Percentiles rank a stretch among this genome's conserved stretches.
Conservation (phyloP, 2,888 invertebrate species). For the Oligia latruncula region DNA sequence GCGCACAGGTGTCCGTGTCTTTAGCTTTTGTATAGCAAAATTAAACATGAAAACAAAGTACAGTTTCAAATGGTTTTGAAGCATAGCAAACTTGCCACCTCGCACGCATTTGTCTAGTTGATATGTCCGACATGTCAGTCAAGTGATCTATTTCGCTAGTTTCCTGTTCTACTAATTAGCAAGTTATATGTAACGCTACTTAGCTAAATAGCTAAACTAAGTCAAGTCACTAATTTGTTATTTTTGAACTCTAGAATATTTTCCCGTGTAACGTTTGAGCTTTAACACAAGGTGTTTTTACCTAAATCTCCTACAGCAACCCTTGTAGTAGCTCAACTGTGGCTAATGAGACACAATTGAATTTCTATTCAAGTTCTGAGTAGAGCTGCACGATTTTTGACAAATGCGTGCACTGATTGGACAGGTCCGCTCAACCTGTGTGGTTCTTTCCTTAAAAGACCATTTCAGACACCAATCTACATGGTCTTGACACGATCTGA, state of each 20-base stretch:
- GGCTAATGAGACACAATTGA: too few relatives aligned
- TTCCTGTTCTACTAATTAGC: constrained; percentile 23
- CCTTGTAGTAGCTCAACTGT: constrained; percentile 18
- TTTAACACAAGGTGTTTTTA: constrained; percentile 12
- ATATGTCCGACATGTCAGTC: constrained; percentile 18
- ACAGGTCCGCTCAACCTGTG: too few relatives aligned
- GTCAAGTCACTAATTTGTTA: not conserved
- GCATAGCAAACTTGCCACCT: not conserved
- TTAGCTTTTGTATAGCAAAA: constrained; percentile 57
- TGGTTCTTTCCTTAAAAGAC: too few relatives aligned
- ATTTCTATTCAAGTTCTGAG: too few relatives aligned
- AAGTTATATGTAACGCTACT: constrained; percentile 4
- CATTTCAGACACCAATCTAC: too few relatives aligned
- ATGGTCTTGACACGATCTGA: too few relatives aligned
- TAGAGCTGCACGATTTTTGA: too few relatives aligned
- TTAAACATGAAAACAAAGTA: constrained; percentile 48
- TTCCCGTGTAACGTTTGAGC: not conserved
- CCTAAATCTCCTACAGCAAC: constrained; percentile 32
- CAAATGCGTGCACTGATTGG: too few relatives aligned
- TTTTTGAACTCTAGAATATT: not conserved
- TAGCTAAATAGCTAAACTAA: not conserved
- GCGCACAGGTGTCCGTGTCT: constrained; percentile 66
- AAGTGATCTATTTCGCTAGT: constrained; percentile 28
- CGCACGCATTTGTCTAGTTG: constrained; percentile 15
- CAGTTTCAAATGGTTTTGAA: constrained; percentile 12